Evolutionary conservation across 1,140 invertebrate species (phyloP).

Genomic region (Trypoxylus dichotomus): DNA sequence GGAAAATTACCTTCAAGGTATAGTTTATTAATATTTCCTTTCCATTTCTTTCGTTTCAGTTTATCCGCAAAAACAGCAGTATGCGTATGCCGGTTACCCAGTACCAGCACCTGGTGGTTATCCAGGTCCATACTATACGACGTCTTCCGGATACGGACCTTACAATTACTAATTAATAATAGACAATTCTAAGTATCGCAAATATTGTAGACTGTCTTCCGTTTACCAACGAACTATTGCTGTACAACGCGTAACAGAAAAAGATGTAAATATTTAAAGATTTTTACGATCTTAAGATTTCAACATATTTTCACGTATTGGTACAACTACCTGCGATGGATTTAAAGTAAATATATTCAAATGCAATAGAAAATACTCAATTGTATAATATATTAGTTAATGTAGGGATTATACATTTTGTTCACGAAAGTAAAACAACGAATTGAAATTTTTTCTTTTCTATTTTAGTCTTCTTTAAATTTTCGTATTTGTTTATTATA

Average conservation of each 20-base stretch:
- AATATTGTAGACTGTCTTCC: slow-evolving; percentile 35
- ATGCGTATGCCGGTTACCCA: slow-evolving; percentile 84
- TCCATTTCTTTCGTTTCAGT: slow-evolving; percentile 60
- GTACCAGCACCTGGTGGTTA: slow-evolving; percentile 77
- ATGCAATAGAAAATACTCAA: background rate
- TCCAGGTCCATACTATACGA: slow-evolving; percentile 77
- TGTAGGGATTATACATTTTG: background rate
- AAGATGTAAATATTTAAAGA: background rate
- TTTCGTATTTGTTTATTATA: no score
- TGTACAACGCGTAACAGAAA: background rate
- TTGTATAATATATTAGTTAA: background rate
- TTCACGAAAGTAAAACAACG: background rate
- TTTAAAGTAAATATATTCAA: background rate
- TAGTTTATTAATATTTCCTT: background rate
- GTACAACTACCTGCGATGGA: background rate
- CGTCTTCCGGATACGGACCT: slow-evolving; percentile 86
- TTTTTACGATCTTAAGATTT: background rate
- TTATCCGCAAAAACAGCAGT: slow-evolving; percentile 92
- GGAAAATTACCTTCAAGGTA: background rate
- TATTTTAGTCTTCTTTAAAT: background rate
- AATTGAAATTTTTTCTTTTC: background rate
- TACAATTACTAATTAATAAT: slow-evolving; percentile 76
- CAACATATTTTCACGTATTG: background rate
- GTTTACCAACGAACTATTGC: background rate
- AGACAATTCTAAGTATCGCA: background rate